Evolutionary conservation across 2,113 vertebrate genomes (phyloP).

Genomic region (Petroica traversi): DNA sequence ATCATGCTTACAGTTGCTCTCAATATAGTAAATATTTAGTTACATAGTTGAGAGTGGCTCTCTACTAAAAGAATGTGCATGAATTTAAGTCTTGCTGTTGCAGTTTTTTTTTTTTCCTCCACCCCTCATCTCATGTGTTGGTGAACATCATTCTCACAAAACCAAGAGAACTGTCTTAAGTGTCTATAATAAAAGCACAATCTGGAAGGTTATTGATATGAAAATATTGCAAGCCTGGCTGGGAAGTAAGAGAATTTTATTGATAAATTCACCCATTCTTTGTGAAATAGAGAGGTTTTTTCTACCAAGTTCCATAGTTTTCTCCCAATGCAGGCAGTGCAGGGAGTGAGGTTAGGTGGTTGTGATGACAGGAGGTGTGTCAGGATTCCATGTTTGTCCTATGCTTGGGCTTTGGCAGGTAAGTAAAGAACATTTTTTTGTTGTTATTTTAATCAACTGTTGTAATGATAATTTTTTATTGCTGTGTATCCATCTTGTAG

Average conservation of each 20-base stretch:
- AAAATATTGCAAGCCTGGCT: neutral
- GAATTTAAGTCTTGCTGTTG: neutral
- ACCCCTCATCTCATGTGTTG: neutral
- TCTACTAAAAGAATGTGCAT: neutral
- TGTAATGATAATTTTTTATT: neutral
- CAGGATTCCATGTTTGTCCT: neutral
- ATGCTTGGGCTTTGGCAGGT: neutral
- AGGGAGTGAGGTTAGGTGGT: constrained; percentile 25
- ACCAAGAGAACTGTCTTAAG: neutral
- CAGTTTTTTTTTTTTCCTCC: neutral
- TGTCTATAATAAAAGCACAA: neutral
- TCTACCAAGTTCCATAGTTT: neutral
- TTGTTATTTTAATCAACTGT: neutral
- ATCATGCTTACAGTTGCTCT: neutral
- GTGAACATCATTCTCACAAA: neutral
- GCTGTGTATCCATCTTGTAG: neutral
- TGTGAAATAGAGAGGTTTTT: neutral
- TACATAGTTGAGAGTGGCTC: neutral
- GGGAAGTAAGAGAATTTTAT: neutral
- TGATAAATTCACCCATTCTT: neutral
- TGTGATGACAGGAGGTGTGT: constrained; percentile 3
- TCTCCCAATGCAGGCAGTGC: neutral
- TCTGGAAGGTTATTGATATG: neutral
- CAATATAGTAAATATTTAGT: neutral
- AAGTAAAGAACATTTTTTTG: neutral